Percentiles rank a stretch among this genome's conserved stretches.
phyloP scores from a whole-genome alignment of 1,140 invertebrate genomes.

The Seison nebaliae region DNA sequence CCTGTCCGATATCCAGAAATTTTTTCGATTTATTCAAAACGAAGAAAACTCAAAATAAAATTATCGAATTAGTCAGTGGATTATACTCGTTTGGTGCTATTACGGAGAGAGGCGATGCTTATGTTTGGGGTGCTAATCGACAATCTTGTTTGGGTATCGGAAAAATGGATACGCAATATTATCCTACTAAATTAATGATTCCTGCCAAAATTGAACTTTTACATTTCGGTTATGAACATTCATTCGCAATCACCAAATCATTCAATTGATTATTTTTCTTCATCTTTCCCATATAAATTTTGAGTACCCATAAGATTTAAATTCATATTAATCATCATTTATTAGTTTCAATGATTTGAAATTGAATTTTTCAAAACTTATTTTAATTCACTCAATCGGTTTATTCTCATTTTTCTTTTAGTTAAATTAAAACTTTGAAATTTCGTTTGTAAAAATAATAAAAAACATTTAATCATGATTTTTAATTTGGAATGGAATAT shows the following conservation, averaged over 20 bases:
- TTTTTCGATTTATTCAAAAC: slow-evolving; percentile 48
- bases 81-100: slow-evolving; percentile 50
- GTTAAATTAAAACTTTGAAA: too few species aligned
- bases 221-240: slow-evolving; percentile 55
- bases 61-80: slow-evolving; percentile 37
- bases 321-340: too few species aligned
- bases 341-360: too few species aligned
- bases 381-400: too few species aligned
- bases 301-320: too few species aligned
- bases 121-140: slow-evolving; percentile 62
- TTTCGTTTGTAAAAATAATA: too few species aligned
- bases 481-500: too few species aligned
- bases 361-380: too few species aligned
- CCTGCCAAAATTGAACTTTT: slow-evolving; percentile 44
- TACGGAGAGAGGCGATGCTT: slow-evolving; percentile 45
- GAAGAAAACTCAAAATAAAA: slow-evolving; percentile 42
- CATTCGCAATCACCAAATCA: slow-evolving; percentile 32
- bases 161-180: slow-evolving; percentile 9
- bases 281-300: too few species aligned
- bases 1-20: slow-evolving; percentile 43
- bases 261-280: too few species aligned
- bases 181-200: slow-evolving; percentile 35
- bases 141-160: slow-evolving; percentile 54
- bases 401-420: too few species aligned
- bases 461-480: too few species aligned